Evolutionary conservation across 2,113 vertebrate species (phyloP).

Genomic region (Antigone vipio): DNA sequence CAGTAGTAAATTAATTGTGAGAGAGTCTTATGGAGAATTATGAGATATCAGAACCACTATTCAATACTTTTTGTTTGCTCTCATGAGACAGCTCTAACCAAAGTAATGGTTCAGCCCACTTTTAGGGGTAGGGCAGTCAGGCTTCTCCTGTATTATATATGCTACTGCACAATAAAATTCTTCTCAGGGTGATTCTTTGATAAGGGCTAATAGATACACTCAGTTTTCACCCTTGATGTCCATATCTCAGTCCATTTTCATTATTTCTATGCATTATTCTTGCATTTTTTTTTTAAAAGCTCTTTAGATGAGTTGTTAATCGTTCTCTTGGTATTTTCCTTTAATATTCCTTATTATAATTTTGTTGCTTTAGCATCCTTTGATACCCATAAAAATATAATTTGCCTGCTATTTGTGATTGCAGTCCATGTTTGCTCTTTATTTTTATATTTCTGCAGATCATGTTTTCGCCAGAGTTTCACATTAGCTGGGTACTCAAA

Average conservation of each 20-base stretch:
- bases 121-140: neutral
- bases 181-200: neutral
- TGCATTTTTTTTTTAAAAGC: neutral
- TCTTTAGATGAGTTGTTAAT: neutral
- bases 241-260: neutral
- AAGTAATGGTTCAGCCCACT: neutral
- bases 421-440: neutral
- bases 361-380: neutral
- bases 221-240: neutral
- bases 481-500: neutral
- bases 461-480: neutral
- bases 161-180: neutral
- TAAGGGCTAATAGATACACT: neutral
- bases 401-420: neutral
- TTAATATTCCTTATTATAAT: neutral
- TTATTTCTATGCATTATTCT: neutral
- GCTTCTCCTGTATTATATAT: neutral
- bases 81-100: neutral
- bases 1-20: neutral
- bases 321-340: neutral
- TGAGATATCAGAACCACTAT: neutral
- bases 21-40: neutral
- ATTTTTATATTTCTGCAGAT: neutral
- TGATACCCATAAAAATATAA: neutral
- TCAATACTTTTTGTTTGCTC: neutral